A percentile compares a stretch with the other conserved stretches of the same genome.
Evolutionary conservation across 1,140 invertebrate genomes (phyloP).

Genomic region (Microplitis mediator): DNA sequence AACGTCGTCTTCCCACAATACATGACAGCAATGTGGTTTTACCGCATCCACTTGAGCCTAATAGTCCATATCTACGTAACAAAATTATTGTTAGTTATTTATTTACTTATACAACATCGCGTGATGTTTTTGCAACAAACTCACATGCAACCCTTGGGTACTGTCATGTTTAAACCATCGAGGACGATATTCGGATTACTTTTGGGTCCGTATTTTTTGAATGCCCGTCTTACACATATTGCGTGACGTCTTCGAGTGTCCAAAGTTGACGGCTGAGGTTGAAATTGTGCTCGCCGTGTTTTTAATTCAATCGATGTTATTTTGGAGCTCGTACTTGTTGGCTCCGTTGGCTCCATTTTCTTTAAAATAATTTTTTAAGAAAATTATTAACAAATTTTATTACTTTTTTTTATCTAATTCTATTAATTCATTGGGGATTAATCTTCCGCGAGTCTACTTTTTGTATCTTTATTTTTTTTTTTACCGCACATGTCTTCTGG

Average conservation of each 20-base stretch:
- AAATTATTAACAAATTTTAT: not conserved
- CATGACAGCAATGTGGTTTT: conserved; percentile 85
- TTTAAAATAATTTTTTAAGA: conserved; percentile 14
- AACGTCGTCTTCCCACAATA: conserved; percentile 78
- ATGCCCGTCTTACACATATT: conserved; percentile 79
- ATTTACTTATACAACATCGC: not conserved
- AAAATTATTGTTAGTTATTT: conserved; percentile 1
- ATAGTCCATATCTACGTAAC: conserved; percentile 73
- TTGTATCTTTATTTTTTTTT: not conserved
- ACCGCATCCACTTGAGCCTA: conserved; percentile 84
- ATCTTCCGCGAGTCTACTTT: not conserved
- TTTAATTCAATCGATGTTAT: conserved; percentile 53
- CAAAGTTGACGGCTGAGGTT: conserved; percentile 73
- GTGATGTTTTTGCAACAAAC: conserved; percentile 47
- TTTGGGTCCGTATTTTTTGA: conserved; percentile 83
- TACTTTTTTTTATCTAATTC: not conserved
- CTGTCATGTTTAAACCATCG: conserved; percentile 87
- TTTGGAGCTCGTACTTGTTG: conserved; percentile 25
- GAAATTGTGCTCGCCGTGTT: conserved; percentile 56
- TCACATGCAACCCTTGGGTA: conserved; percentile 90
- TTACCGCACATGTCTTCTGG: not conserved
- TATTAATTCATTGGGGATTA: not conserved
- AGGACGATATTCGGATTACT: conserved; percentile 85
- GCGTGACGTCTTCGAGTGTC: conserved; percentile 77
- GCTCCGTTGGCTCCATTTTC: conserved; percentile 45